Evolutionary conservation across 2,888 invertebrate species (phyloP).

Genomic region (Antitype chi): DNA sequence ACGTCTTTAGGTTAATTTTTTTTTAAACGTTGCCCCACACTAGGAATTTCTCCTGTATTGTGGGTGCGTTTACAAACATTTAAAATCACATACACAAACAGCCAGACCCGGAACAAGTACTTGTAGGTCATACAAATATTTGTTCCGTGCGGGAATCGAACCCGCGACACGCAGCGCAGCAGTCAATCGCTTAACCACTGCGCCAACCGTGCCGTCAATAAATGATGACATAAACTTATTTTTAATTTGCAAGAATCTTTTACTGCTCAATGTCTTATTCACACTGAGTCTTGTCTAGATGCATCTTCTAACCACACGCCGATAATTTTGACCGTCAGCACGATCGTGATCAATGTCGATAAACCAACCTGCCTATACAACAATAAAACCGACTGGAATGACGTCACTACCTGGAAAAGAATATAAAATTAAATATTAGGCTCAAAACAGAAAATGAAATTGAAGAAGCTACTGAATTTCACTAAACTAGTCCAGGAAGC

Average conservation of each 20-base stretch:
- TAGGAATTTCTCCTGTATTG: too few species aligned
- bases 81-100: too few species aligned
- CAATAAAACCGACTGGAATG: conserved; percentile 2
- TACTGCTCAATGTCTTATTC: too few species aligned
- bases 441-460: neutral
- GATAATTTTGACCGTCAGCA: neutral
- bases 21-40: too few species aligned
- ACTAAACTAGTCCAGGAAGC: neutral
- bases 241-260: neutral
- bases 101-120: too few species aligned
- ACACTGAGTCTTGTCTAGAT: too few species aligned
- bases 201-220: too few species aligned
- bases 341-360: neutral
- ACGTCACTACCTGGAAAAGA: neutral
- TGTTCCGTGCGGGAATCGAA: too few species aligned
- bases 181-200: too few species aligned
- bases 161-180: too few species aligned
- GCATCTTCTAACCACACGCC: neutral
- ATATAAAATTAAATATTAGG: neutral
- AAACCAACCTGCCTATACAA: neutral
- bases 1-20: neutral
- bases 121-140: too few species aligned
- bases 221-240: neutral
- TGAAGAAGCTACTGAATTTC: neutral
- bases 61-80: too few species aligned